phyloP scores from a whole-genome alignment of 2,888 invertebrate species.

The Gisinianus flammeolus region DNA sequence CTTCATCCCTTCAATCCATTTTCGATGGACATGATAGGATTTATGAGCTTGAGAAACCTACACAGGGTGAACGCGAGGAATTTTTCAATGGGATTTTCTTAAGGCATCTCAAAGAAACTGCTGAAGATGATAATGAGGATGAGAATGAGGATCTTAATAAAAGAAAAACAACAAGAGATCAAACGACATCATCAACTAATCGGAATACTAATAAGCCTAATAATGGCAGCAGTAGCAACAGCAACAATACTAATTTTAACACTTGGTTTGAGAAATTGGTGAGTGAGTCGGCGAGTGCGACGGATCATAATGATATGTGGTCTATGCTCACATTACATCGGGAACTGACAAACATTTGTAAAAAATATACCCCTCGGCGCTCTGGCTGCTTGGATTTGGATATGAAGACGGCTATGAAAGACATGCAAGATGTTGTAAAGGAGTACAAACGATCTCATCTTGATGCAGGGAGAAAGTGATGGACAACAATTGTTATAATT shows the following conservation, averaged over 20 bases:
- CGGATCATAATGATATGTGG: conserved; percentile 32
- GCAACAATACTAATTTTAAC: too few relatives aligned
- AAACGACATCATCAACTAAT: neutral
- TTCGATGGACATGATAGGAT: conserved; percentile 26
- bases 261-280: neutral
- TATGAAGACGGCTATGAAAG: neutral
- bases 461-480: neutral
- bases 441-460: too few relatives aligned
- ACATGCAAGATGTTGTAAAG: too few relatives aligned
- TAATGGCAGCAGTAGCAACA: too few relatives aligned
- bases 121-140: too few relatives aligned
- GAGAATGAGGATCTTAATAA: neutral
- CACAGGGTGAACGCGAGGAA: neutral
- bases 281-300: conserved; percentile 3
- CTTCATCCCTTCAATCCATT: neutral
- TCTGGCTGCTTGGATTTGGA: neutral
- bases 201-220: too few relatives aligned
- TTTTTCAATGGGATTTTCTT: conserved; percentile 14
- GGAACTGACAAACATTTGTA: neutral
- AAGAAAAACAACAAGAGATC: neutral
- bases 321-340: conserved; percentile 29
- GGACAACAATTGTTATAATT: too few relatives aligned
- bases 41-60: neutral
- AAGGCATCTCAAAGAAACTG: too few relatives aligned
- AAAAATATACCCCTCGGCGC: neutral